Conservation (phyloP, 2,888 invertebrate genomes). For the Zaprionus obscuricornis region DNA sequence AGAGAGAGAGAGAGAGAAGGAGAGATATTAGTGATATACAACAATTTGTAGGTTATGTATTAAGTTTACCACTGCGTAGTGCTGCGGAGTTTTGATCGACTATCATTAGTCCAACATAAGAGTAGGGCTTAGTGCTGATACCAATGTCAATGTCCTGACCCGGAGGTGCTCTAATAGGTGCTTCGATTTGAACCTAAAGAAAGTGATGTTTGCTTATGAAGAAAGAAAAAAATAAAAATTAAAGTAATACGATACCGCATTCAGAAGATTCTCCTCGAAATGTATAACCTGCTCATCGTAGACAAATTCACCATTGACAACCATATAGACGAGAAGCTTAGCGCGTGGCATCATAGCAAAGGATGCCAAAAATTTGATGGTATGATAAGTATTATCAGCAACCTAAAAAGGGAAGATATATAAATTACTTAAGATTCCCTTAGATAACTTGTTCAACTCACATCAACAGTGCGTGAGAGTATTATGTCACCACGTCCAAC, state of each 20-base stretch:
- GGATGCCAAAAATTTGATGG: slow-evolving; percentile 87
- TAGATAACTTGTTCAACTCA: slow-evolving; percentile 61
- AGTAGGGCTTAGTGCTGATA: slow-evolving; percentile 92
- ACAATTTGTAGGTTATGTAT: not conserved
- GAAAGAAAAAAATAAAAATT: fast-evolving
- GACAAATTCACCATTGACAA: slow-evolving; percentile 90
- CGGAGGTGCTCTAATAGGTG: slow-evolving; percentile 88
- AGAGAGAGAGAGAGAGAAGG: no score
- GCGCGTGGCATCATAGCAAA: slow-evolving; percentile 93
- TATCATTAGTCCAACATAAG: slow-evolving; percentile 94
- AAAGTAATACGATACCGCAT: slow-evolving; percentile 83
- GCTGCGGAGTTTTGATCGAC: slow-evolving; percentile 91
- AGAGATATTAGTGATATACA: no score
- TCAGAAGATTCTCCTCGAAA: slow-evolving; percentile 90
- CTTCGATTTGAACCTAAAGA: slow-evolving; percentile 86
- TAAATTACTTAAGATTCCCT: not conserved
- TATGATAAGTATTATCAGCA: slow-evolving; percentile 75
- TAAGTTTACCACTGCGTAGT: slow-evolving; percentile 87
- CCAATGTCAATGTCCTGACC: slow-evolving; percentile 91
- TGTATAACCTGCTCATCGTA: slow-evolving; percentile 95
- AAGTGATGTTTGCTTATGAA: no score
- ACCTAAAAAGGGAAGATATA: slow-evolving; percentile 58
- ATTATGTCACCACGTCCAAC: slow-evolving; percentile 94
- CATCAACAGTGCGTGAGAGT: slow-evolving; percentile 89
- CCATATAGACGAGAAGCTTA: slow-evolving; percentile 91